Percentiles rank a stretch among this genome's conserved stretches.
These are phyloP conservation scores for Esox lucius DNA, from an alignment of 2,797 vertebrate genomes.

Conservation along the genomic window DNA sequence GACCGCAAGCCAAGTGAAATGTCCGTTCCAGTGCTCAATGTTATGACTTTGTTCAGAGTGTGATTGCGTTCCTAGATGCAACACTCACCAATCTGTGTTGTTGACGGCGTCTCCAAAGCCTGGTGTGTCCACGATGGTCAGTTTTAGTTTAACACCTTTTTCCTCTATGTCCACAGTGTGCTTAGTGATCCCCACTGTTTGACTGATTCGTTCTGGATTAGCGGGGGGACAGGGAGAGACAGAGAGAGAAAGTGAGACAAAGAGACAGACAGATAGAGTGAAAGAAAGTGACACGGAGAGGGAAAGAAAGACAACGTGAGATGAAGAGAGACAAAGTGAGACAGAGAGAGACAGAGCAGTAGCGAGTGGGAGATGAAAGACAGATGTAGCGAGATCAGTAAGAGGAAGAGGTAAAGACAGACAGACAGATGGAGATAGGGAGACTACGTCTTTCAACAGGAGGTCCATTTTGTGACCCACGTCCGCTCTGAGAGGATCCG, in stretches of 20 bases:
- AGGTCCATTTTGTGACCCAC: background rate
- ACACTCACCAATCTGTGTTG: slow-evolving; percentile 79
- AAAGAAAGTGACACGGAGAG: background rate
- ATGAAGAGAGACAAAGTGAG: too few species aligned
- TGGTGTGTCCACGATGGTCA: slow-evolving; percentile 86
- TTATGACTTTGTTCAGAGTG: background rate
- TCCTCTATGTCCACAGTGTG: slow-evolving; percentile 87
- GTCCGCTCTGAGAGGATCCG: background rate
- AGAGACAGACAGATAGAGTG: background rate
- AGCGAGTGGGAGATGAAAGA: background rate
- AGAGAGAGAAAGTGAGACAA: background rate
- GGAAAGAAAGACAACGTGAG: background rate
- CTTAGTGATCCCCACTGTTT: slow-evolving; percentile 85
- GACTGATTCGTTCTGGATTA: slow-evolving; percentile 79
- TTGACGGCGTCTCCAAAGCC: slow-evolving; percentile 87
- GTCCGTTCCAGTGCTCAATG: slow-evolving; percentile 27
- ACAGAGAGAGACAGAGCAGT: background rate
- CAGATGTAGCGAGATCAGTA: background rate
- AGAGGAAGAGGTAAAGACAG: background rate
- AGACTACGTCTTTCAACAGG: background rate
- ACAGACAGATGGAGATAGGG: too few species aligned
- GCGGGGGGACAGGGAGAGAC: background rate
- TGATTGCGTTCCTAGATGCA: background rate
- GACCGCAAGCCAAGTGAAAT: background rate
- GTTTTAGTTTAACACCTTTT: slow-evolving; percentile 85